These are phyloP conservation scores for Spilogale gracilis DNA, from an alignment of 2,113 vertebrate species.

Conservation along the genomic window DNA sequence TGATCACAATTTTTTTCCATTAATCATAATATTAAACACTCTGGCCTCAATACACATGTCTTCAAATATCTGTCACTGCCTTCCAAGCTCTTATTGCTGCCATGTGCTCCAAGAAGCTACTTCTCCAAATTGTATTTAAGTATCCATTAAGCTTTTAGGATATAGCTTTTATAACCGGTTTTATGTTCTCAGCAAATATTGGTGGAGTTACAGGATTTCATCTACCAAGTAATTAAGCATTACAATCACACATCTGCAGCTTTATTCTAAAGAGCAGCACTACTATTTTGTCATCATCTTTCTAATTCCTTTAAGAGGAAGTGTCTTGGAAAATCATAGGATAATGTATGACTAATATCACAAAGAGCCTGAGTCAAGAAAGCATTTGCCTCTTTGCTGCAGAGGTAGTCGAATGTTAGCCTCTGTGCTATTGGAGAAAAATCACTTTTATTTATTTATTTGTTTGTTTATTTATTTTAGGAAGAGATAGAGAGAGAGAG, in stretches of 20 bases:
- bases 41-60: neutral
- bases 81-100: conserved; percentile 65
- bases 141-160: conserved; percentile 20
- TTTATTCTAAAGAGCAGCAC: conserved; percentile 51
- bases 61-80: neutral
- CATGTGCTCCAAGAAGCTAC: conserved; percentile 32
- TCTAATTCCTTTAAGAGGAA: conserved; percentile 20
- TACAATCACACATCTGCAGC: neutral
- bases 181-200: conserved; percentile 48
- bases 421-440: conserved; percentile 10
- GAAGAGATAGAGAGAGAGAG: too few species aligned
- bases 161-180: neutral
- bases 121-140: neutral
- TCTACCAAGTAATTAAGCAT: conserved; percentile 34
- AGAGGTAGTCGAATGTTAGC: neutral
- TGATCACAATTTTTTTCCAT: neutral
- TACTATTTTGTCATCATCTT: neutral
- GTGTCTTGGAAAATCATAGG: neutral
- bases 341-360: conserved; percentile 50
- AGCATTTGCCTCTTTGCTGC: conserved; percentile 6
- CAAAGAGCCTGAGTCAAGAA: conserved; percentile 1
- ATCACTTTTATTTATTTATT: neutral
- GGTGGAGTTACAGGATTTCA: conserved; percentile 54
- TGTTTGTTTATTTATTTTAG: neutral
- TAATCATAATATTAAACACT: conserved; percentile 3